Percentiles rank a stretch among this genome's conserved stretches.
These are phyloP conservation scores for Drosophila nr. perissopoda DNA, from an alignment of 2,888 invertebrate species.

Conservation along the genomic window DNA sequence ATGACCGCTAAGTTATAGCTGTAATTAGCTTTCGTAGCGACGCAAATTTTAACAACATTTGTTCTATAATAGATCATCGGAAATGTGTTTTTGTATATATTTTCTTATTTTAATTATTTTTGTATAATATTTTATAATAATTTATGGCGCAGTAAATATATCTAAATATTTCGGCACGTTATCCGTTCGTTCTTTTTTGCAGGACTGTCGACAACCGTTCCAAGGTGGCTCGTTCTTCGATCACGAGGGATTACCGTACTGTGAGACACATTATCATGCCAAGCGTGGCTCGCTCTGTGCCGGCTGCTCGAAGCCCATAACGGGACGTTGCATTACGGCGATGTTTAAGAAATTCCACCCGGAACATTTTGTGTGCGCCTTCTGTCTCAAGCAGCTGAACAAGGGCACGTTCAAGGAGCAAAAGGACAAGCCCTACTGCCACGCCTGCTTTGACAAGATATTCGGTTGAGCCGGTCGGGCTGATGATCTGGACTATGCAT, in stretches of 20 bases:
- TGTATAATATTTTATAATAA: background rate
- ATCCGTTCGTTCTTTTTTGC: conserved; percentile 76
- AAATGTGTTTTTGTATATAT: conserved; percentile 19
- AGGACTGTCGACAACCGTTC: conserved; percentile 99
- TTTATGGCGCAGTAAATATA: conserved; percentile 31
- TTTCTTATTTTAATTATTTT: conserved; percentile 18
- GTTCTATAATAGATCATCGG: conserved; percentile 57
- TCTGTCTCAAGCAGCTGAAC: conserved; percentile 98
- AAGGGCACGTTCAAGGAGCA: conserved; percentile 99
- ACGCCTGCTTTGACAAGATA: conserved; percentile 97
- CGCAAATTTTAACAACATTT: conserved; percentile 30
- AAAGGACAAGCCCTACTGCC: conserved; percentile 99
- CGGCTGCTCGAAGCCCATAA: conserved; percentile 98
- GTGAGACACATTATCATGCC: conserved; percentile 99
- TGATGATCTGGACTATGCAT: conserved; percentile 8
- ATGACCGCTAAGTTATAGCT: conserved; percentile 75
- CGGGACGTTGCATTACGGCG: conserved; percentile 98
- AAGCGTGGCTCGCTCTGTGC: conserved; percentile 98
- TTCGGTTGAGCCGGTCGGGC: conserved; percentile 90
- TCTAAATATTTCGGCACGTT: background rate
- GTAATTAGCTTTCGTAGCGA: conserved; percentile 64
- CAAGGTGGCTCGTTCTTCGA: conserved; percentile 99
- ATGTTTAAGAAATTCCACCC: conserved; percentile 99
- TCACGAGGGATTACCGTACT: conserved; percentile 98
- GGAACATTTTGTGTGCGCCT: conserved; percentile 99